These are phyloP conservation scores for Pitangus sulphuratus DNA, from an alignment of 2,797 vertebrate species.

Conservation along the genomic window DNA sequence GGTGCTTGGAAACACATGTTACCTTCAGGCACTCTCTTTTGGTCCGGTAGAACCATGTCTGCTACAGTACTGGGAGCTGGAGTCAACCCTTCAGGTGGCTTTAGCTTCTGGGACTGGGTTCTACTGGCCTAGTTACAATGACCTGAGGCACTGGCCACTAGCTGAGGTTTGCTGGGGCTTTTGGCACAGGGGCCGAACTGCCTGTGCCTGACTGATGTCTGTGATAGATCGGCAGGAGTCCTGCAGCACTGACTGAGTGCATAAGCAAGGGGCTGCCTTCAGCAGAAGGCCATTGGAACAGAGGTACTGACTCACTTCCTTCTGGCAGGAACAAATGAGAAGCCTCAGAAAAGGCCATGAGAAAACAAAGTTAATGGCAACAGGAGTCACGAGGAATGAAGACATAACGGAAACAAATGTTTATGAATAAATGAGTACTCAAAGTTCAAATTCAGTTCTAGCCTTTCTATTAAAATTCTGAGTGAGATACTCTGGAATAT, in stretches of 20 bases:
- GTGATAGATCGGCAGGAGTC: background rate
- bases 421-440: background rate
- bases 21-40: background rate
- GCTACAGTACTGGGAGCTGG: background rate
- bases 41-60: background rate
- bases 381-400: background rate
- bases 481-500: background rate
- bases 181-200: background rate
- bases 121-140: background rate
- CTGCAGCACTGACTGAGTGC: background rate
- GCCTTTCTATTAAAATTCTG: background rate
- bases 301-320: background rate
- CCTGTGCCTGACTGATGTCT: background rate
- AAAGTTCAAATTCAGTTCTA: background rate
- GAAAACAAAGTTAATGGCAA: background rate
- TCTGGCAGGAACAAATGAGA: background rate
- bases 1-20: background rate
- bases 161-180: background rate
- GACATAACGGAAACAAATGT: background rate
- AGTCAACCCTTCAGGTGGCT: background rate
- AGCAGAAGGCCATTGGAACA: background rate
- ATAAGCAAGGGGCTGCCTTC: background rate
- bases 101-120: background rate
- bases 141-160: background rate
- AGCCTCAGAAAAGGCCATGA: background rate